Base-by-base conservation (phyloP, 2,888 invertebrate species). In the Autographa gamma region DNA sequence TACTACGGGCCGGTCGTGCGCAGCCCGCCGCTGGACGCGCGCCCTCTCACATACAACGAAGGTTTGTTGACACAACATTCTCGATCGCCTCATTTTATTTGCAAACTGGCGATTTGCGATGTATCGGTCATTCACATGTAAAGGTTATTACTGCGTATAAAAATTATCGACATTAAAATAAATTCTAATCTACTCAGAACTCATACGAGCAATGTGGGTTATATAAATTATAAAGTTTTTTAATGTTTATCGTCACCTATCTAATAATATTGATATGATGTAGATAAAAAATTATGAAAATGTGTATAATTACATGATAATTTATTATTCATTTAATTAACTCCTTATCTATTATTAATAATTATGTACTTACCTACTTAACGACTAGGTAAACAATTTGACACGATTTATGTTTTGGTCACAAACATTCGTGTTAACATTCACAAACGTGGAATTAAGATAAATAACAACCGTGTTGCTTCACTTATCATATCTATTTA, bases 1-100 rank as follows among this genome's bases (percentile, higher is more conserved):
- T 93, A 89, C 84, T 83, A 88, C 56, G 87, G 88, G 18, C 88
- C 88, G 71, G 70, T 81, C 71, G 86, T 90, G 69, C 88, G 89
- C 72, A 88, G 83, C 63, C 86, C 89, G 7, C 78, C 82, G 43
- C 90, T 90, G 60, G 78, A 82, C 25, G 43, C 77, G 52, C 73
- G 77, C 62, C 62, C 71, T 56, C 66, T 84, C 62, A 67, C 80
- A 13, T 86, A 82, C 61, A 76, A 72, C 60, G 83, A 83, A 83
- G 93, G 93, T 93, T 89, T 85, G 93, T 91, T 86, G 74, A 78
- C 72, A 71, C 75, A 74, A 63, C 62, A 62, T 4, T 66, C 54
- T 16, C 52, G 19, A 14, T 60, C 59, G 52, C 70, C 70, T 63
- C 66, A 66, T 77, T 72, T 41, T 63, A 66, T 70, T 72, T 67